Base-by-base conservation (phyloP, 2,888 invertebrate genomes). In the Caenorhabditis plicata region DNA sequence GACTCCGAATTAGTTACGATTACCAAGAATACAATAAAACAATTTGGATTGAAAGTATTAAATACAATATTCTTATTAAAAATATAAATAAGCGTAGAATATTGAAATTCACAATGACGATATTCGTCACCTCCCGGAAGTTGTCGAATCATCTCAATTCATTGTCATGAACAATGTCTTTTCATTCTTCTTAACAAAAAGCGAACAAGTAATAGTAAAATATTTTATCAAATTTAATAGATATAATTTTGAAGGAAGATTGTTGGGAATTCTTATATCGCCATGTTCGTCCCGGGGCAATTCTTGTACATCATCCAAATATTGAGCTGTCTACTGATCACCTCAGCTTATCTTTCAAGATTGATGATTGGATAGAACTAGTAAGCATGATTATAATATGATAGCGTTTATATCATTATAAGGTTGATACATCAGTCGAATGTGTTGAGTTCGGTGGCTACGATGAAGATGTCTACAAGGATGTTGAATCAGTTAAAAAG, bases 161-260 rank as follows among this genome's bases (percentile, higher is more conserved):
- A 82, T 88, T 45, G 81, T 88, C 23, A 81, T 88, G 49, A 86
- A 88, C 69, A 89, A 88, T 82, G 86, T 87, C 2, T 86, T 88
- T 76, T 88, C 88, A 73, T 88, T 88, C 78, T 88, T 88, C 82
- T 82, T 87, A 54, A 81, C 86, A 35, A 78, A 82, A 48, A 84
- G 85, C 27, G 84, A 85, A 50, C 88, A 88, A 75, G 85, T 82
- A 9, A 33, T 3, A 22, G 5, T 19, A 32, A 31, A 17, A n/a
- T 17, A 3, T 9, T 36, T 32, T 17, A 4, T 13, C 4, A 23
- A 26, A 11, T 43, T 5, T 41, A 2, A 15, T 17, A 11, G 29
- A 5, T 26, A 17, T 35, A 5, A 20, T 33, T 13, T 5, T 57
- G 51, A 33, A 69, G 60, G 46, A 52, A 20, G 45, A 53, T 20